Percentiles rank a stretch among this genome's conserved stretches.
phyloP scores from a whole-genome alignment of 2,113 vertebrate species.

The Cochlearius cochlearius region DNA sequence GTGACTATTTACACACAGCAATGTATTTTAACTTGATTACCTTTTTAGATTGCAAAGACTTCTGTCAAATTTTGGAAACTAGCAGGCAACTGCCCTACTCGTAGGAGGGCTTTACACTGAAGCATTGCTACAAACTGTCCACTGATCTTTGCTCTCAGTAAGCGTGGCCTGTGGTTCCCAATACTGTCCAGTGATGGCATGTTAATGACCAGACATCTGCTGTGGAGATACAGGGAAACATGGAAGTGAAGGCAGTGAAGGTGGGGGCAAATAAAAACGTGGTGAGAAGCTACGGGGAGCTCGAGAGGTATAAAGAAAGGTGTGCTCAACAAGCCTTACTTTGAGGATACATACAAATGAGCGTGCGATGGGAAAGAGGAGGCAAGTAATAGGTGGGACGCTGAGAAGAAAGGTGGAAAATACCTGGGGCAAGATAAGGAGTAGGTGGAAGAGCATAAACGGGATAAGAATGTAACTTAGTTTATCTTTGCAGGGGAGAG shows the following conservation, averaged over 20 bases:
- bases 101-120: background rate
- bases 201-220: background rate
- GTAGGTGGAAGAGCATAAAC: background rate
- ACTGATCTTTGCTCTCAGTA: background rate
- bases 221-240: background rate
- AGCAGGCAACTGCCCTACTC: background rate
- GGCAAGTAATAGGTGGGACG: background rate
- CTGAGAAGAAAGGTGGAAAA: background rate
- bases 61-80: background rate
- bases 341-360: background rate
- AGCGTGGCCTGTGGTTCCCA: background rate
- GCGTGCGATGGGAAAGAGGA: background rate
- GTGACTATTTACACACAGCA: background rate
- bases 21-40: background rate
- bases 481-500: background rate
- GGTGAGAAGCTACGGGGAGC: background rate
- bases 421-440: background rate
- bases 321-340: rapidly evolving
- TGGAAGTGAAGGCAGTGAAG: background rate
- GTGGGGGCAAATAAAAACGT: background rate
- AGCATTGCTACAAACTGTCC: background rate
- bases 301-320: background rate
- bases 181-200: background rate
- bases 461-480: background rate
- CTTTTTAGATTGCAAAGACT: background rate